Percentiles rank a stretch among this genome's conserved stretches.
Evolutionary conservation across 2,888 invertebrate species (phyloP).

Genomic region (Acanthopleura granulata): DNA sequence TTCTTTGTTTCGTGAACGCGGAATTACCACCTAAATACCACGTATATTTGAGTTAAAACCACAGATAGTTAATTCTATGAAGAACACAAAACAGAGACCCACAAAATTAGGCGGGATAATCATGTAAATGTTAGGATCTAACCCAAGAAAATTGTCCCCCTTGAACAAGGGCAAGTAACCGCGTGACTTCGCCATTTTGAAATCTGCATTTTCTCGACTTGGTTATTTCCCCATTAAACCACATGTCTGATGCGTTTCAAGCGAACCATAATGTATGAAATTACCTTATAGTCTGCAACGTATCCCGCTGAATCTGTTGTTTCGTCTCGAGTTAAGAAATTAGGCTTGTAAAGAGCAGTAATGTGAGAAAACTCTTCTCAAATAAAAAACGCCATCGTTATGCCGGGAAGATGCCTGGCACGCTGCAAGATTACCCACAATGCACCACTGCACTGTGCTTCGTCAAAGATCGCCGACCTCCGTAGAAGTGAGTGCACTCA

Average conservation of each 20-base stretch:
- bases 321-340: no score
- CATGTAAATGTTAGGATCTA: neutral
- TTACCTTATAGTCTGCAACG: no score
- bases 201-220: slow-evolving; percentile 25
- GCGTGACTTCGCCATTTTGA: slow-evolving; percentile 34
- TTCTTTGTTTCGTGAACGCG: neutral
- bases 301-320: no score
- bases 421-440: slow-evolving; percentile 38
- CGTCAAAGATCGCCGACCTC: slow-evolving; percentile 7
- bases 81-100: neutral
- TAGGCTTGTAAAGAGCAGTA: neutral
- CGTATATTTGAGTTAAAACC: no score
- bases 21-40: neutral
- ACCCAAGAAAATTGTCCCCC: slow-evolving; percentile 39
- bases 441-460: slow-evolving; percentile 27
- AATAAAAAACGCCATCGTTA: slow-evolving; percentile 14
- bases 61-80: no score
- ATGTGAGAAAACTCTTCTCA: neutral
- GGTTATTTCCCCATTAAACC: slow-evolving; percentile 20
- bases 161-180: slow-evolving; percentile 43
- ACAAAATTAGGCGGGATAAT: slow-evolving; percentile 14
- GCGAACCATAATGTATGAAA: no score
- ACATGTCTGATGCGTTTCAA: neutral
- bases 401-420: slow-evolving; percentile 29
- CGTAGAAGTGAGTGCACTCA: neutral